Conservation (phyloP, 2,113 vertebrate genomes). For the Martes martes region DNA sequence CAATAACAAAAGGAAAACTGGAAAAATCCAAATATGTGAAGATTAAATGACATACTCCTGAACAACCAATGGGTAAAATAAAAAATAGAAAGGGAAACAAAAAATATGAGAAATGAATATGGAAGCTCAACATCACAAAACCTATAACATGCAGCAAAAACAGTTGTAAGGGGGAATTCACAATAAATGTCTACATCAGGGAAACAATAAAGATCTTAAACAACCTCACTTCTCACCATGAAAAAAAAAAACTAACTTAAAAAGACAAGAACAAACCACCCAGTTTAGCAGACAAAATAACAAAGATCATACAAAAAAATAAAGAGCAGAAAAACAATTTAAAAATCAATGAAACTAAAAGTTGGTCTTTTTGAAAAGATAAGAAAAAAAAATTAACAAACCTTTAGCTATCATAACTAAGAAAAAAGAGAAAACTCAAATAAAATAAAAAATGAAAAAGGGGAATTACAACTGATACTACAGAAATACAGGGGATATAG, state of each 20-base stretch:
- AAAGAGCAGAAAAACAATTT: neutral
- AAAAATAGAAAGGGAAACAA: neutral
- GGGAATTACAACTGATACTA: neutral
- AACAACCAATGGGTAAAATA: neutral
- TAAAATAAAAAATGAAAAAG: neutral
- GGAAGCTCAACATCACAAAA: neutral
- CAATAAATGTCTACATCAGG: neutral
- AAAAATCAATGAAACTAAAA: neutral
- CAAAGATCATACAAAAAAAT: neutral
- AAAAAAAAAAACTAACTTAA: neutral
- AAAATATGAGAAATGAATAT: neutral
- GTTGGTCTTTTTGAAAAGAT: neutral
- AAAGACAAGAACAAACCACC: neutral
- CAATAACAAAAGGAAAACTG: neutral
- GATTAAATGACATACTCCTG: neutral
- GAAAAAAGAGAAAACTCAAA: neutral
- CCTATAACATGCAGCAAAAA: neutral
- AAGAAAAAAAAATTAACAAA: neutral
- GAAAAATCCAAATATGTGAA: neutral
- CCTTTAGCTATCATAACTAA: neutral
- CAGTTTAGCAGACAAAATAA: neutral
- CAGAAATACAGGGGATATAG: no score
- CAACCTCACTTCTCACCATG: neutral
- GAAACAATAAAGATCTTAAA: neutral
- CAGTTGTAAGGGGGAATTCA: neutral